phyloP scores from a whole-genome alignment of 2,797 vertebrate genomes.

The Parotocinclus haroldoi region DNA sequence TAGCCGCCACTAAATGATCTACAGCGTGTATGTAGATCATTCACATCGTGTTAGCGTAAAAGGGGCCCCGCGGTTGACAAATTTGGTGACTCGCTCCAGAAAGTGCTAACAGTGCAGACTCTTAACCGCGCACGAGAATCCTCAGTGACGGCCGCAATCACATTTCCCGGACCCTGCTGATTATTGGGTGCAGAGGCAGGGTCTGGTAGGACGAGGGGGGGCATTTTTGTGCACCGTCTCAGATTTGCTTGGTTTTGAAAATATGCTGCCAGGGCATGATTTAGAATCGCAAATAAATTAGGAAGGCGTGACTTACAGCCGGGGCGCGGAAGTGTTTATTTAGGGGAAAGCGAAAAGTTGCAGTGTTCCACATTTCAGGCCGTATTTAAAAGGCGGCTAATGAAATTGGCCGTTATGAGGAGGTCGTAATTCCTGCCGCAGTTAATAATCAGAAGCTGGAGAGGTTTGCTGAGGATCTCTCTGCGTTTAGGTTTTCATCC shows the following conservation, averaged over 20 bases:
- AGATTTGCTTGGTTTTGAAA: constrained; percentile 53
- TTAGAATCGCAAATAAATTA: constrained; percentile 57
- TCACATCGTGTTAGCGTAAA: constrained; percentile 71
- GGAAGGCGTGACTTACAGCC: constrained; percentile 47
- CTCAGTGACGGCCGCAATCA: constrained; percentile 75
- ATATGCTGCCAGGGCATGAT: constrained; percentile 53
- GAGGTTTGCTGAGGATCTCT: constrained; percentile 1
- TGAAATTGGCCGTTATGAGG: constrained; percentile 43
- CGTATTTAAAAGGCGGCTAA: constrained; percentile 49
- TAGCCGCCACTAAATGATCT: constrained; percentile 50
- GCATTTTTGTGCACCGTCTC: constrained; percentile 34
- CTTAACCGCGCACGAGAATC: constrained; percentile 64
- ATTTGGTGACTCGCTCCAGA: constrained; percentile 73
- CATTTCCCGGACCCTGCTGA: constrained; percentile 69
- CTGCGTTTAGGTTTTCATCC: neutral
- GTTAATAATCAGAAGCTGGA: constrained; percentile 39
- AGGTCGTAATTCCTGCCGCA: constrained; percentile 30
- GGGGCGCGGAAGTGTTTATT: constrained; percentile 38
- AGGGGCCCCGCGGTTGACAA: constrained; percentile 68
- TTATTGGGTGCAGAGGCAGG: constrained; percentile 45
- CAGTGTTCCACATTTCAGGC: constrained; percentile 43
- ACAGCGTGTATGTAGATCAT: constrained; percentile 72
- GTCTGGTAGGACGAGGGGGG: neutral
- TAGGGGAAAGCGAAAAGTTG: constrained; percentile 34
- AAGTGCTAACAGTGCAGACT: constrained; percentile 79